A percentile compares a stretch with the other conserved stretches of the same genome.
Evolutionary conservation across 2,888 invertebrate genomes (phyloP).

Genomic region (Drosophila anomelani): DNA sequence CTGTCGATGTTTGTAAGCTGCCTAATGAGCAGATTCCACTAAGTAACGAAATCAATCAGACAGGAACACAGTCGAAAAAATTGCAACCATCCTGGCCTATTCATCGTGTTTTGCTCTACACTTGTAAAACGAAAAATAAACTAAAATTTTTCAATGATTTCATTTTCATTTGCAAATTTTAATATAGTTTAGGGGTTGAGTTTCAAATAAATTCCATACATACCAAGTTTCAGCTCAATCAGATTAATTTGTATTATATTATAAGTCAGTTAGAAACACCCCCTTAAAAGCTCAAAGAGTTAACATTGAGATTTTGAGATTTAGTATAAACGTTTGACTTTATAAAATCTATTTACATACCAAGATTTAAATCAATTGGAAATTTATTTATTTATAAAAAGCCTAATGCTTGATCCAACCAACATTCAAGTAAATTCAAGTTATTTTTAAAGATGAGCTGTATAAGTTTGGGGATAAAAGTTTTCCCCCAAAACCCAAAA

Average conservation of each 20-base stretch:
- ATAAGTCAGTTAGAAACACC: neutral
- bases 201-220: neutral
- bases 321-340: no score
- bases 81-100: no score
- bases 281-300: accelerated
- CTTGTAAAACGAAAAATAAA: neutral
- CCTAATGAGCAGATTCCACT: slow-evolving; percentile 38
- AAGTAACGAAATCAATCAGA: slow-evolving; percentile 39
- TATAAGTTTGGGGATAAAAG: neutral
- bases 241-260: neutral
- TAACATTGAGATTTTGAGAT: no score
- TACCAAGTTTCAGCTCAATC: neutral
- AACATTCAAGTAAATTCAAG: neutral
- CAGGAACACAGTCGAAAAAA: slow-evolving; percentile 2
- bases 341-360: neutral
- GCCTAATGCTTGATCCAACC: no score
- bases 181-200: neutral
- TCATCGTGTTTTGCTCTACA: neutral
- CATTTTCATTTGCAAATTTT: accelerated
- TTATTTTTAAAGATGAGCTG: neutral
- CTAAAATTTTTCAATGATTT: neutral
- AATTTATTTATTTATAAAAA: neutral
- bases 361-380: neutral
- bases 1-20: slow-evolving; percentile 1
- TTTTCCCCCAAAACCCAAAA: neutral